Evolutionary conservation across 1,140 invertebrate genomes (phyloP).

Genomic region (Calycopis cecrops): DNA sequence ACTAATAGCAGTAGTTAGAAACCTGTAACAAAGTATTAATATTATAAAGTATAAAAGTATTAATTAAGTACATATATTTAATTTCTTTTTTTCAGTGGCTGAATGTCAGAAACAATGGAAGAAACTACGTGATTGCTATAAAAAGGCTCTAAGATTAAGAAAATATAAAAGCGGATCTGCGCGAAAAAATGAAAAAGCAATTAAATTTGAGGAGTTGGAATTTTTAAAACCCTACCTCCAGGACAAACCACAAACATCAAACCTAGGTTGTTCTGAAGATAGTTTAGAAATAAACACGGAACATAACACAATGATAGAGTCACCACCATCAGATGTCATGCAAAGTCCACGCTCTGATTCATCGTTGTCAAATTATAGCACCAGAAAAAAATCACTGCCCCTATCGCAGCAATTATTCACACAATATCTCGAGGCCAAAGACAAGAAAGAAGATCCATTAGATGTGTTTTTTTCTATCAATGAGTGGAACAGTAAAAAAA

Average conservation of each 20-base stretch:
- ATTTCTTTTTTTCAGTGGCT: conserved; percentile 11
- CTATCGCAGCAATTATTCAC: conserved; percentile 2
- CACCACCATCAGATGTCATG: background rate
- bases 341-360: conserved; percentile 8
- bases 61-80: conserved; percentile 3
- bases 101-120: conserved; percentile 12
- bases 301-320: background rate
- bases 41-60: background rate
- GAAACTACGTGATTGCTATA: conserved; percentile 12
- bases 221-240: conserved; percentile 14
- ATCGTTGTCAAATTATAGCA: conserved; percentile 9
- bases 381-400: background rate
- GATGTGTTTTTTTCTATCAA: conserved; percentile 12
- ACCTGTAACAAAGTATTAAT: conserved; percentile 9
- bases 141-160: conserved; percentile 11
- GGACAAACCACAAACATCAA: conserved; percentile 9
- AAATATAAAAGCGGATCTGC: conserved; percentile 10
- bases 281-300: conserved; percentile 6
- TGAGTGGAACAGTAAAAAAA: conserved; percentile 10
- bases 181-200: conserved; percentile 8
- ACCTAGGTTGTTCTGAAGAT: conserved; percentile 9
- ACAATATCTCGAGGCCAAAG: conserved; percentile 10
- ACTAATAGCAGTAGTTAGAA: conserved; percentile 13
- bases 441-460: conserved; percentile 12
- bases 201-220: conserved; percentile 14